Base-by-base conservation (phyloP, 2,113 vertebrate genomes). In the Malurus melanocephalus region DNA sequence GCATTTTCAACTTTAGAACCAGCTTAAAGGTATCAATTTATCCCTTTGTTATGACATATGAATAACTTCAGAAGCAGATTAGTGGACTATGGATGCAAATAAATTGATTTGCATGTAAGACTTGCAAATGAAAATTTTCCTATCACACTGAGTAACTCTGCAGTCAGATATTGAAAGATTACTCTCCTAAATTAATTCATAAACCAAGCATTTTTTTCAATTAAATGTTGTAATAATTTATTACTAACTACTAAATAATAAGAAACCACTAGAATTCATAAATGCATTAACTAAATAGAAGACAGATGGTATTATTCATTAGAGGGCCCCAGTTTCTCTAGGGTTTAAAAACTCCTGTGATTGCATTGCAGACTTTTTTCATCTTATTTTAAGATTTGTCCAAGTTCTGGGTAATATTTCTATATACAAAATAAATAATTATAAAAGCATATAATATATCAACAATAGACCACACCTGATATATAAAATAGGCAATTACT, bases 231-330 rank as follows among this genome's bases (percentile, higher is more conserved):
- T 16, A 77, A 91, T 88, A 89, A 77, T 95, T 92, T 86, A 40
- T 66, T 68, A 62, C 33, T 75, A 38, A 78, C 66, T 52, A 85
- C 15, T 26, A 90, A 88, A 87, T 74, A 92, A 74, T 80, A 92
- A 74, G 59, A 85, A 87, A 79, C 4, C 33, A 83, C 32, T 38
- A 92, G 51, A 82, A 82, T 92, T 74, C 76, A 91, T 76, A 88
- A 74, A 94, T 67, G 7, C 6, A 73, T 68, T 85, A 93, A 80
- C 49, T n/a, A 81, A 86, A 73, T 42, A 92, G 57, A 85, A 67
- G 94, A 87, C 53, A 94, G 74, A 93, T 90, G 76, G 52, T 26
- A 84, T 73, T 80, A 40, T 38, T 91, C 91, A n/a, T 87, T 83
- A 76, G 20, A 89, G 18, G 60, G 16, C 45, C 38, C 24, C 15